Evolutionary conservation across 2,888 invertebrate genomes (phyloP), one percentile per base, ranked within the genome.

Genomic region (Nipponacmea schrenckii): DNA sequence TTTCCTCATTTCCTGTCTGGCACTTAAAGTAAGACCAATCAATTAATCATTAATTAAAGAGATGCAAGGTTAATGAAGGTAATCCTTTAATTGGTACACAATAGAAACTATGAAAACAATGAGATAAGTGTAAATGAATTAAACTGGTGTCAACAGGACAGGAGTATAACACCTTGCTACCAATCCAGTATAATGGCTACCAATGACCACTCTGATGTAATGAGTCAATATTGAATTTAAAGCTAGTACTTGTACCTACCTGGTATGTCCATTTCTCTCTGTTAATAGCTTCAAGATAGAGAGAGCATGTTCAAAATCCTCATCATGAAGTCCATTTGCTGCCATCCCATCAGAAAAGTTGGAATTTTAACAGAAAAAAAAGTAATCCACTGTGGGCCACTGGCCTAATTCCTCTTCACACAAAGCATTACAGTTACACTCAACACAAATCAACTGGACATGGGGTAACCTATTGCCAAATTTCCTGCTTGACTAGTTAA

Each of bases 251-350:
- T 39, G 24, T 44, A 65, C 70, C 50, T 70, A 70, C 70, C 70
- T 64, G 45, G 8, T 39, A 39, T 70, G 70, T 66, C 56, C 56
- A 56, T 56, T 56, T 20, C 31, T 70, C 31, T 65, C 70, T 65
- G 70, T 70, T 31, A 70, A 62, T 7, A 70, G 65, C 45, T 70
- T 70, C 50, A 70, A 62, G 56, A 70, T 70, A 27, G 70, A 70
- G 39, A 70, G 44, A 24, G 78, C 78, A 71, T 78, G 77, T 56
- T 78, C 78, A 71, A 77, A 75, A 67, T 78, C 77, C 45, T 75
- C 77, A 74, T 77, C 77, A 20, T 69, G 69, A 27, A 69, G 63
- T 56, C 56, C 56, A 56, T 56, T 56, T 20, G 20, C 56, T 46
- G 69, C 69, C 69, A 69, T 69, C 50, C 69, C 69, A 66, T 66